Evolutionary conservation across 2,888 invertebrate genomes (phyloP).

Genomic region (Caenorhabditis sp.): DNA sequence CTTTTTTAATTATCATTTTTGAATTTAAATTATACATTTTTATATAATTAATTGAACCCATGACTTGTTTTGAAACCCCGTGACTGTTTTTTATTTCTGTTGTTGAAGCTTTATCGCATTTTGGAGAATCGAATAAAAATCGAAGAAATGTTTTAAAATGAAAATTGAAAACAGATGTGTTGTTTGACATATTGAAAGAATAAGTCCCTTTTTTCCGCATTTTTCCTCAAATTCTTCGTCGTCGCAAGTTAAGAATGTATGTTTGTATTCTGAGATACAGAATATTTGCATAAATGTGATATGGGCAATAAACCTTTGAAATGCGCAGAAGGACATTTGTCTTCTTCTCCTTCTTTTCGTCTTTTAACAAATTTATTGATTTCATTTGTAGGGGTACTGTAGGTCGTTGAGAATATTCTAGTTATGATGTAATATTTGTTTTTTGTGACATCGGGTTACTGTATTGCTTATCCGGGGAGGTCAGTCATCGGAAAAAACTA

Average conservation of each 20-base stretch:
- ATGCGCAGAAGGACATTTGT: background rate
- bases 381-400: background rate
- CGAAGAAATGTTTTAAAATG: background rate
- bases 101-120: background rate
- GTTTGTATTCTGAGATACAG: background rate
- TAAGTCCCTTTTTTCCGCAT: background rate
- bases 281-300: slow-evolving; percentile 1
- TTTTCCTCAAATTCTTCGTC: background rate
- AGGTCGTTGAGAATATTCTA: too few species aligned
- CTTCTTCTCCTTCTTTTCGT: background rate
- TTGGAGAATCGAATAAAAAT: background rate
- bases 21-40: background rate
- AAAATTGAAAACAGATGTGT: slow-evolving; percentile 9
- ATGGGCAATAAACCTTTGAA: background rate
- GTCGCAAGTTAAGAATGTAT: background rate
- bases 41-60: too few species aligned
- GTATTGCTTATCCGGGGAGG: too few species aligned
- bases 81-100: background rate
- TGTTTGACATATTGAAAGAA: slow-evolving; percentile 8
- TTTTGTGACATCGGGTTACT: too few species aligned
- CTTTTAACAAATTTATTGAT: background rate
- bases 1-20: slow-evolving; percentile 2
- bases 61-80: background rate
- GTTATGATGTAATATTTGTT: too few species aligned
- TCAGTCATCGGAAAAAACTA: too few species aligned